Percentiles rank a stretch among this genome's conserved stretches.
These are phyloP conservation scores for Hybognathus amarus DNA, from an alignment of 2,797 vertebrate genomes.

Conservation along the genomic window DNA sequence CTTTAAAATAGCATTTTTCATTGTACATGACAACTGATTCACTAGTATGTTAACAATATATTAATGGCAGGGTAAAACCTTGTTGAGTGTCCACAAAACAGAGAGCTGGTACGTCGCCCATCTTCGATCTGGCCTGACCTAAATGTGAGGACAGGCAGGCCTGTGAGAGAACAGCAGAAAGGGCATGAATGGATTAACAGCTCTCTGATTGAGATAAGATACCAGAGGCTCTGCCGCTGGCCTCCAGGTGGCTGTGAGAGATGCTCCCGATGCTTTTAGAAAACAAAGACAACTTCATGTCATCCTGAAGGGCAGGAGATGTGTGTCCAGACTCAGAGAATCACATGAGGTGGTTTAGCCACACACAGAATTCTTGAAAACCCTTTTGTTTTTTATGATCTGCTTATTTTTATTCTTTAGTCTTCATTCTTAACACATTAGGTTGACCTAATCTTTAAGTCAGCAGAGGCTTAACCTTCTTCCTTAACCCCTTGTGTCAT, in stretches of 20 bases:
- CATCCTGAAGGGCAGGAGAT: conserved; percentile 4
- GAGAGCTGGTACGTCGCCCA: neutral
- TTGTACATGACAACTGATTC: neutral
- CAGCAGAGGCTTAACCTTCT: conserved; percentile 38
- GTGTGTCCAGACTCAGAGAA: neutral
- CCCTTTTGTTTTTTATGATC: neutral
- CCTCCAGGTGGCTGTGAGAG: conserved; percentile 21
- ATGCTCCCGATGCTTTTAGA: conserved; percentile 33
- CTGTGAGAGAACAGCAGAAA: conserved; percentile 30
- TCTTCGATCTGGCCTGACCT: conserved; percentile 34
- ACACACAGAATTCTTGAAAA: neutral
- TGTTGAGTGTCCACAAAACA: neutral
- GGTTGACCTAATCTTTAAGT: conserved; percentile 27
- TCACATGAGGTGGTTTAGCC: neutral
- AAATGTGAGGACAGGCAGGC: conserved; percentile 22
- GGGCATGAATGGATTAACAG: conserved; percentile 42
- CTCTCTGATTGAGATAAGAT: conserved; percentile 54
- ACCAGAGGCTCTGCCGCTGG: conserved; percentile 11
- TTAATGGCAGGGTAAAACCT: neutral
- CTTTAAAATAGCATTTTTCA: neutral
- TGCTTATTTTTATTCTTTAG: neutral
- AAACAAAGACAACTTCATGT: conserved; percentile 19
- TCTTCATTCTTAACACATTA: conserved; percentile 24
- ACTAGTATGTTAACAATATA: neutral
- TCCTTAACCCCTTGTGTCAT: conserved; percentile 24